Conservation (phyloP, 2,888 invertebrate species). For the Phania funesta region DNA sequence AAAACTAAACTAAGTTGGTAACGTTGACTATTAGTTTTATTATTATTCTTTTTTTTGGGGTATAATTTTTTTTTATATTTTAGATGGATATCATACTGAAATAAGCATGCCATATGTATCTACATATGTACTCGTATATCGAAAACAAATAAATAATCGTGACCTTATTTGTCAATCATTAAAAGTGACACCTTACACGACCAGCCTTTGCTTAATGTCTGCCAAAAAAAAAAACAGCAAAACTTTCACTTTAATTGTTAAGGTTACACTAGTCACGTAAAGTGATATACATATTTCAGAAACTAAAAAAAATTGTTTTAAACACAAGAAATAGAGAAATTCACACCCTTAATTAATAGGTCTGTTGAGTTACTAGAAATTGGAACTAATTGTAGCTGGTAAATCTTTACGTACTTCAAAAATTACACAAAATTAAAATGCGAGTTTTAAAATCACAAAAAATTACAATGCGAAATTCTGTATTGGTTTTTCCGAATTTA, state of each 20-base stretch:
- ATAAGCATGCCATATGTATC: slow-evolving; percentile 21
- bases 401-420: too few relatives aligned
- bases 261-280: slow-evolving; percentile 13
- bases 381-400: too few relatives aligned
- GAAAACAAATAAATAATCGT: slow-evolving; percentile 43
- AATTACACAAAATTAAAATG: too few relatives aligned
- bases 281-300: not conserved
- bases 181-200: slow-evolving; percentile 44
- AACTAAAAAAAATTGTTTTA: too few relatives aligned
- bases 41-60: not conserved
- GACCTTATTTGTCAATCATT: slow-evolving; percentile 63
- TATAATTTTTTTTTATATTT: slow-evolving; percentile 40
- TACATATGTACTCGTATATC: slow-evolving; percentile 7
- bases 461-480: too few relatives aligned
- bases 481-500: too few relatives aligned
- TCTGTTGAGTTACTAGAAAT: too few relatives aligned
- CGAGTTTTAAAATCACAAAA: too few relatives aligned
- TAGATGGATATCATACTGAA: slow-evolving; percentile 59
- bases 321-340: too few relatives aligned
- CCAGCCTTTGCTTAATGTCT: slow-evolving; percentile 3
- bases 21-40: slow-evolving; percentile 15
- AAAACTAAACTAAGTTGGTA: slow-evolving; percentile 35
- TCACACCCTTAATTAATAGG: too few relatives aligned
- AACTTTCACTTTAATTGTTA: not conserved
- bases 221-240: not conserved